Conservation (phyloP, 2,888 invertebrate genomes). For the Rapana venosa region DNA sequence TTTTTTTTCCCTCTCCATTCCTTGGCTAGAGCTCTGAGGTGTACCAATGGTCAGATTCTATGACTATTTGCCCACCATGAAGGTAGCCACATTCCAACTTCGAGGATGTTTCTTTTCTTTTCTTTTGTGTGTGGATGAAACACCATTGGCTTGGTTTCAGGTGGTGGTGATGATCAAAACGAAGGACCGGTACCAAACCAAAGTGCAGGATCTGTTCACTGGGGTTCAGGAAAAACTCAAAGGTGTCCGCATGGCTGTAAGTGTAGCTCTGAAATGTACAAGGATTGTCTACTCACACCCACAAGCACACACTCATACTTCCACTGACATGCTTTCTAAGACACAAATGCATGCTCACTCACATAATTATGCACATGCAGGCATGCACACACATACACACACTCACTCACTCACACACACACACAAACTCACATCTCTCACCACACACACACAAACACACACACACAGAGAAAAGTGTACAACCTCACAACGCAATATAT, state of each 20-base stretch:
- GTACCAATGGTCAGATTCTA: too few species aligned
- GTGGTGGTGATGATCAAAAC: constrained; percentile 57
- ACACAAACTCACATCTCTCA: background rate
- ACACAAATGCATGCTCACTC: background rate
- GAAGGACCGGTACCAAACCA: constrained; percentile 56
- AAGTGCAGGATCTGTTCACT: constrained; percentile 58
- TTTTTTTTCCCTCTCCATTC: too few species aligned
- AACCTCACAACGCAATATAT: background rate
- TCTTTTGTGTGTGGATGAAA: background rate
- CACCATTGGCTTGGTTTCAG: constrained; percentile 27
- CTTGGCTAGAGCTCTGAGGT: too few species aligned
- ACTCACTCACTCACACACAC: background rate
- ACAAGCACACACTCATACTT: too few species aligned
- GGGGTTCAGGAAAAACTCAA: constrained; percentile 52
- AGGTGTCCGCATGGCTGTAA: constrained; percentile 49
- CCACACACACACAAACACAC: background rate
- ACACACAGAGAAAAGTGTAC: background rate
- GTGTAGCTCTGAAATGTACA: background rate
- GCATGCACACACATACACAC: background rate
- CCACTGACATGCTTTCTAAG: background rate
- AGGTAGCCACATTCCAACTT: too few species aligned
- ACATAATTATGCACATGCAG: background rate
- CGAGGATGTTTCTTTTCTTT: background rate
- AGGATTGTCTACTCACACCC: too few species aligned
- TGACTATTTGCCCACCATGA: too few species aligned